Conservation (phyloP, 2,113 vertebrate species). For the Theristicus caerulescens region DNA sequence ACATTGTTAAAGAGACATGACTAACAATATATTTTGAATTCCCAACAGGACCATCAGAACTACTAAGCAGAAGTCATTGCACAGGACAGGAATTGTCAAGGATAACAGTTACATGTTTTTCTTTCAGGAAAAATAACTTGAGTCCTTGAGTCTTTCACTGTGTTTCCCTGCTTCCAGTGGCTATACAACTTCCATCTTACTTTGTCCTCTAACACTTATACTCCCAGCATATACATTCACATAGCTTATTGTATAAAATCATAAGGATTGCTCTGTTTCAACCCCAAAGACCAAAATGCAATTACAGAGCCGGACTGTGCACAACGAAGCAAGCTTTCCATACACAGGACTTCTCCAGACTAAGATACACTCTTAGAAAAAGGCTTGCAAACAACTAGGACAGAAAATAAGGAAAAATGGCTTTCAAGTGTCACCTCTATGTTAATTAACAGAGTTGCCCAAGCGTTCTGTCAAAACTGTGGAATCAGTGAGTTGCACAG, state of each 20-base stretch:
- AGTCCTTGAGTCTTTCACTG: background rate
- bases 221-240: background rate
- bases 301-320: background rate
- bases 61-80: background rate
- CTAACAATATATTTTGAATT: background rate
- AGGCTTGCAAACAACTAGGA: background rate
- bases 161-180: background rate
- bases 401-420: background rate
- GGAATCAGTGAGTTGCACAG: background rate
- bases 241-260: background rate
- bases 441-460: background rate
- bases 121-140: background rate
- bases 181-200: background rate
- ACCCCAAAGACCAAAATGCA: background rate
- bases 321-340: background rate
- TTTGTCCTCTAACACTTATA: background rate
- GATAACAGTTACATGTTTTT: background rate
- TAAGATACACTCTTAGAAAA: background rate
- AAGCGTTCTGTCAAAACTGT: background rate
- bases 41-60: background rate
- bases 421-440: background rate
- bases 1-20: background rate
- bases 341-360: background rate
- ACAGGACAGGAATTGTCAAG: background rate
- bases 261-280: background rate